These are phyloP conservation scores for Hoplodrina ambigua DNA, from an alignment of 2,888 invertebrate genomes.

Conservation along the genomic window DNA sequence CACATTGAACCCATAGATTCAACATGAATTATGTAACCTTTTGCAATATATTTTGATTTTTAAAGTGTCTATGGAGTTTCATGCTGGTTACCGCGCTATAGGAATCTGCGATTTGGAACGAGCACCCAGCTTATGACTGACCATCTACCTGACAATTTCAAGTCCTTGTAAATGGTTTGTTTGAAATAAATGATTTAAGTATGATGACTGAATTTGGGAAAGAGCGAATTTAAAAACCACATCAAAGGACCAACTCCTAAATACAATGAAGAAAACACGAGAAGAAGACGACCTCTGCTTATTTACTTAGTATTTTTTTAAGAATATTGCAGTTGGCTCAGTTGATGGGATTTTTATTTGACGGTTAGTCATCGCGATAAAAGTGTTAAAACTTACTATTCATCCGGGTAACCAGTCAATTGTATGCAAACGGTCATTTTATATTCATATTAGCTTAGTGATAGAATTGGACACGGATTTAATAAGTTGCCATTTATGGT, in stretches of 20 bases:
- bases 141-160: too few species aligned
- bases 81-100: too few species aligned
- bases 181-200: too few species aligned
- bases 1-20: too few species aligned
- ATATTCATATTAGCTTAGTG: background rate
- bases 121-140: too few species aligned
- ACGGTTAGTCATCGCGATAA: conserved; percentile 5
- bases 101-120: too few species aligned
- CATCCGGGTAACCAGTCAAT: conserved; percentile 11
- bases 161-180: too few species aligned
- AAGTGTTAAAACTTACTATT: conserved; percentile 1
- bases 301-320: background rate
- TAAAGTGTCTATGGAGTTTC: too few species aligned
- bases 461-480: background rate
- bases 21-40: too few species aligned
- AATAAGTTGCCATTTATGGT: background rate
- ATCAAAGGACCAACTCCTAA: background rate
- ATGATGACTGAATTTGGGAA: background rate
- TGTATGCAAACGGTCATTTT: conserved; percentile 1
- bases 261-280: background rate
- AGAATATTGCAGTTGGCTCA: background rate
- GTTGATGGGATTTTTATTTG: conserved; percentile 10
- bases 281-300: background rate
- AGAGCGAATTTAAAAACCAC: background rate
- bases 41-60: too few species aligned